phyloP scores from a whole-genome alignment of 2,113 vertebrate genomes.

The Hippoglossus stenolepis region DNA sequence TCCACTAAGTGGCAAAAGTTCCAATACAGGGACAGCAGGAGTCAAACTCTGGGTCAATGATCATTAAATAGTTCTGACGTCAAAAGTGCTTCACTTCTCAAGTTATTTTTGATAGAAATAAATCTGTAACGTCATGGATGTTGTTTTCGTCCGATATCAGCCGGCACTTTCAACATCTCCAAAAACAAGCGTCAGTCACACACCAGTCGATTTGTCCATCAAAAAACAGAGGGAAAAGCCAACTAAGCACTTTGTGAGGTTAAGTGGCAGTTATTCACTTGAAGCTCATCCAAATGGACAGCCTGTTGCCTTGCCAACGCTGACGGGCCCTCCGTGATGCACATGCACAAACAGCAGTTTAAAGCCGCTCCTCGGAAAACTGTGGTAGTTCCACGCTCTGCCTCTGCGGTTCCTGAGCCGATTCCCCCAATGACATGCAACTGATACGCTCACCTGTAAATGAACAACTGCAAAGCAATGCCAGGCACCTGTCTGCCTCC shows the following conservation, averaged over 20 bases:
- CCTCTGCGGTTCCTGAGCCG: constrained; percentile 15
- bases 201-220: constrained; percentile 54
- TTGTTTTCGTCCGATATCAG: constrained; percentile 10
- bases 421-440: constrained; percentile 49
- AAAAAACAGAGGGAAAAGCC: constrained; percentile 57
- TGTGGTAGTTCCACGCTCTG: constrained; percentile 20
- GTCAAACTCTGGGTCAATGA: background rate
- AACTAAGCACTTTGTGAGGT: constrained; percentile 73
- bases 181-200: constrained; percentile 51
- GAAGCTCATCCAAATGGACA: constrained; percentile 76
- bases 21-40: background rate
- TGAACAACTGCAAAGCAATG: constrained; percentile 59
- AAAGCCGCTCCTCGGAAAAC: constrained; percentile 21
- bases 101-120: constrained; percentile 13
- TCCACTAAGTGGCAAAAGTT: constrained; percentile 12
- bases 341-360: constrained; percentile 69
- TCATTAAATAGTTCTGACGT: background rate
- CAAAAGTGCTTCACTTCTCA: constrained; percentile 12
- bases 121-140: background rate
- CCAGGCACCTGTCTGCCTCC: constrained; percentile 45
- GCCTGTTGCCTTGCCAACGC: constrained; percentile 73
- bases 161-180: constrained; percentile 18
- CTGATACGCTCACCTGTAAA: constrained; percentile 65
- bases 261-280: constrained; percentile 78
- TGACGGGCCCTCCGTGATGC: constrained; percentile 60